Evolutionary conservation across 2,113 vertebrate species (phyloP).

Genomic region (Agapornis roseicollis): DNA sequence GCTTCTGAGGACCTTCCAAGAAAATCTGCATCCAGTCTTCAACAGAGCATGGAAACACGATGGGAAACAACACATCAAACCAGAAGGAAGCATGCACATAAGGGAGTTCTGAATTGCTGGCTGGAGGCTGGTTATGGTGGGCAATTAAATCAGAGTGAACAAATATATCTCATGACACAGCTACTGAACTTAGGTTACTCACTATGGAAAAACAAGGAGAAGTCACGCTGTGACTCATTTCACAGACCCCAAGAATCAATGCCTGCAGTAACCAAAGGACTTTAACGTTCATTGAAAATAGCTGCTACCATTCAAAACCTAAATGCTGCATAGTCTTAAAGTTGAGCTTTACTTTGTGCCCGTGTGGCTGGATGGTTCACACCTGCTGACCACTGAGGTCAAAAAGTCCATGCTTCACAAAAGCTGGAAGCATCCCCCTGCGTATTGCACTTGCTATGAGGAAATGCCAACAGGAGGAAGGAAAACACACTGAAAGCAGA

Average conservation of each 20-base stretch:
- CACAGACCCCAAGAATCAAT: not conserved
- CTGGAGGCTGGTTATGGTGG: not conserved
- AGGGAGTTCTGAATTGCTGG: not conserved
- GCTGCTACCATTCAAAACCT: not conserved
- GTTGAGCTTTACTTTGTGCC: not conserved
- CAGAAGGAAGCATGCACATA: not conserved
- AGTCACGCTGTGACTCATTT: slow-evolving; percentile 14
- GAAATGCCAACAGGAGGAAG: not conserved
- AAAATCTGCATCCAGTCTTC: not conserved
- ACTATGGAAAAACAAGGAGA: not conserved
- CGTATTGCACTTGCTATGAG: not conserved
- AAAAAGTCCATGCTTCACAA: not conserved
- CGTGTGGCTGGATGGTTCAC: not conserved
- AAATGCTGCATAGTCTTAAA: not conserved
- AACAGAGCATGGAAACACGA: rapidly evolving
- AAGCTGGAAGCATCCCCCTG: not conserved
- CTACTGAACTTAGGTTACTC: not conserved
- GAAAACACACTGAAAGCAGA: not conserved
- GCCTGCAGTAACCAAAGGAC: not conserved
- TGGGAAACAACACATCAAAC: not conserved
- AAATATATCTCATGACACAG: not conserved
- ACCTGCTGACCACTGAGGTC: not conserved
- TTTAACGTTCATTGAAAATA: not conserved
- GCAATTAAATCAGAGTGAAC: not conserved
- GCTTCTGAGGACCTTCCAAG: not conserved